A percentile compares a stretch with the other conserved stretches of the same genome.
These are phyloP conservation scores for Ericerus pela DNA, from an alignment of 1,140 invertebrate species.

Conservation along the genomic window DNA sequence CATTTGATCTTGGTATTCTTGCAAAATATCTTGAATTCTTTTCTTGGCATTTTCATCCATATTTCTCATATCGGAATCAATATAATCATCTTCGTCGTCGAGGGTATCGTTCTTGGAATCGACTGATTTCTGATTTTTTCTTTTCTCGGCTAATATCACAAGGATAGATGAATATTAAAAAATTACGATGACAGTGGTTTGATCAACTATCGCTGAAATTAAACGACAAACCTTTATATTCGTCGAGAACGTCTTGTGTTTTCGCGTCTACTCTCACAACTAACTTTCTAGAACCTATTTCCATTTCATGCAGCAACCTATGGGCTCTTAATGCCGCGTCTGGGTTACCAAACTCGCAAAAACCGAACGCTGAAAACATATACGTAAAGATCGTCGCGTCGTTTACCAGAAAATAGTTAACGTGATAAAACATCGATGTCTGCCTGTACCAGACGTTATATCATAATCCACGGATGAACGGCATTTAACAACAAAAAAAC, in stretches of 20 bases:
- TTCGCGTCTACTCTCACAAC: constrained; percentile 97
- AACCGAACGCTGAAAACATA: constrained; percentile 67
- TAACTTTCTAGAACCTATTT: constrained; percentile 83
- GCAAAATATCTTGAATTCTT: constrained; percentile 59
- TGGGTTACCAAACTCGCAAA: constrained; percentile 90
- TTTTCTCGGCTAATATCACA: constrained; percentile 35
- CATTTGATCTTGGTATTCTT: constrained; percentile 67
- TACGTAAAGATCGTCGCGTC: not conserved
- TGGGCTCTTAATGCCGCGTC: constrained; percentile 90
- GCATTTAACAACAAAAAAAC: too few relatives aligned
- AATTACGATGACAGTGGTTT: too few relatives aligned
- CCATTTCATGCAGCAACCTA: constrained; percentile 80
- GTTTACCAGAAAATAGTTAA: not conserved
- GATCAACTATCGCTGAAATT: too few relatives aligned
- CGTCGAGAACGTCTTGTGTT: constrained; percentile 83
- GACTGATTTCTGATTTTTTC: constrained; percentile 39
- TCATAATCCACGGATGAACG: not conserved
- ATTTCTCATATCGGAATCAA: constrained; percentile 62
- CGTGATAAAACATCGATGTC: not conserved
- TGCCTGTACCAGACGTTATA: not conserved
- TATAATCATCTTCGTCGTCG: constrained; percentile 48
- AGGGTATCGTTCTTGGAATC: constrained; percentile 43
- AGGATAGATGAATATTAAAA: too few relatives aligned
- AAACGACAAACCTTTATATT: too few relatives aligned
- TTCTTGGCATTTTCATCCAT: constrained; percentile 54